Evolutionary conservation across 2,888 invertebrate genomes (phyloP).

Genomic region (Euzophera pinguis): DNA sequence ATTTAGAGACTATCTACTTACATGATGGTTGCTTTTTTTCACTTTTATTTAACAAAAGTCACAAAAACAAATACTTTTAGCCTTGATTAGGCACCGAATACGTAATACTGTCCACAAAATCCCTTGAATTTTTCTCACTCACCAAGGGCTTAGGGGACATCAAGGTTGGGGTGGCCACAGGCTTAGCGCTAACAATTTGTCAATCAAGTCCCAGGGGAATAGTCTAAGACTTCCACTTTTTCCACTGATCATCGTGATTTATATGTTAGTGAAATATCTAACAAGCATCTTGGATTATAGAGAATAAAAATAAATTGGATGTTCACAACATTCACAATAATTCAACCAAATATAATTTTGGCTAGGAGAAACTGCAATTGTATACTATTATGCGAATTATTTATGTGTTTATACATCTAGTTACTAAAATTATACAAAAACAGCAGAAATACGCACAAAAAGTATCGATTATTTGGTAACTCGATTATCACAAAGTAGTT

Average conservation of each 20-base stretch:
- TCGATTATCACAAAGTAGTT: too few relatives aligned
- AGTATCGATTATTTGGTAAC: too few relatives aligned
- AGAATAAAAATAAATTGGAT: conserved; percentile 8
- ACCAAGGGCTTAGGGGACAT: conserved; percentile 21
- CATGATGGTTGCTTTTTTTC: not conserved
- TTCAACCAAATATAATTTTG: not conserved
- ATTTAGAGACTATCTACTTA: too few relatives aligned
- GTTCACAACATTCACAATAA: not conserved
- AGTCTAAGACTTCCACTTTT: conserved; percentile 23
- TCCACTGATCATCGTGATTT: conserved; percentile 20
- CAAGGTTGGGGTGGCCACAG: conserved; percentile 23
- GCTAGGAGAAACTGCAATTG: too few relatives aligned
- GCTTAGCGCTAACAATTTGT: conserved; percentile 36
- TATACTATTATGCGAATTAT: too few relatives aligned
- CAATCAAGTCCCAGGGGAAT: conserved; percentile 32
- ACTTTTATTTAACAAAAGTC: not conserved
- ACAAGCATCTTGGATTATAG: conserved; percentile 4
- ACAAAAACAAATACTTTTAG: not conserved
- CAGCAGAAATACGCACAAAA: too few relatives aligned
- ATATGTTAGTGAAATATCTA: conserved; percentile 11
- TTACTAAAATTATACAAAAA: too few relatives aligned
- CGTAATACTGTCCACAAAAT: conserved; percentile 15
- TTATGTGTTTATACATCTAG: too few relatives aligned
- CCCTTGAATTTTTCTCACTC: conserved; percentile 20
- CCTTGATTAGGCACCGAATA: not conserved